phyloP scores from a whole-genome alignment of 2,797 vertebrate genomes.

The Premnoplex brunnescens region DNA sequence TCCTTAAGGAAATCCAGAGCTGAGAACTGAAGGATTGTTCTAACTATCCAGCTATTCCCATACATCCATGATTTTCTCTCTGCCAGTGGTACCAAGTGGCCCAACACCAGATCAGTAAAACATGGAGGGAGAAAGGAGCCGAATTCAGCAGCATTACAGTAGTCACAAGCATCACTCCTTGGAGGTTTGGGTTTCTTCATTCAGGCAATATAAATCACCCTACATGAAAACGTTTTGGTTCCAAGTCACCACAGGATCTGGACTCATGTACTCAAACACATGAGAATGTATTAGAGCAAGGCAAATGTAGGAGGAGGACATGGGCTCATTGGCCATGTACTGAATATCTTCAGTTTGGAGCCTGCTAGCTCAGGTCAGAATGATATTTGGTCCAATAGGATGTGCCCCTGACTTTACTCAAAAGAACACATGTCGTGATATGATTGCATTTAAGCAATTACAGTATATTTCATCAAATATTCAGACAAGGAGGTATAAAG shows the following conservation, averaged over 20 bases:
- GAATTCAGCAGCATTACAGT: neutral
- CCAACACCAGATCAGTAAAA: neutral
- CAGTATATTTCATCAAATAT: rapidly evolving
- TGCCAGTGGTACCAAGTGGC: neutral
- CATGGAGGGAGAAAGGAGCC: neutral
- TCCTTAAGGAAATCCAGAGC: neutral
- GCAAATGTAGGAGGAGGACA: neutral
- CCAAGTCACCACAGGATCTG: neutral
- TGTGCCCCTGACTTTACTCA: neutral
- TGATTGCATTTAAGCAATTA: neutral
- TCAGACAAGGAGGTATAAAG: neutral
- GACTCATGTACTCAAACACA: neutral
- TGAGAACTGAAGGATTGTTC: neutral
- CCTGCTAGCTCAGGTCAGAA: neutral
- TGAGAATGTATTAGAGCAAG: neutral
- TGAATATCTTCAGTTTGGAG: neutral
- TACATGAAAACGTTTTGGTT: neutral
- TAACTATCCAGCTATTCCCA: neutral
- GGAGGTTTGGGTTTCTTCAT: neutral
- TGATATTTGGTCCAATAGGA: neutral
- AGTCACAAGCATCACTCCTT: neutral
- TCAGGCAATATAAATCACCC: neutral
- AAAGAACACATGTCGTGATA: neutral
- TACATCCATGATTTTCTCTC: neutral
- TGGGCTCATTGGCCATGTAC: neutral